Conservation (phyloP, 2,797 vertebrate genomes). For the Mormyrops attenuatus region DNA sequence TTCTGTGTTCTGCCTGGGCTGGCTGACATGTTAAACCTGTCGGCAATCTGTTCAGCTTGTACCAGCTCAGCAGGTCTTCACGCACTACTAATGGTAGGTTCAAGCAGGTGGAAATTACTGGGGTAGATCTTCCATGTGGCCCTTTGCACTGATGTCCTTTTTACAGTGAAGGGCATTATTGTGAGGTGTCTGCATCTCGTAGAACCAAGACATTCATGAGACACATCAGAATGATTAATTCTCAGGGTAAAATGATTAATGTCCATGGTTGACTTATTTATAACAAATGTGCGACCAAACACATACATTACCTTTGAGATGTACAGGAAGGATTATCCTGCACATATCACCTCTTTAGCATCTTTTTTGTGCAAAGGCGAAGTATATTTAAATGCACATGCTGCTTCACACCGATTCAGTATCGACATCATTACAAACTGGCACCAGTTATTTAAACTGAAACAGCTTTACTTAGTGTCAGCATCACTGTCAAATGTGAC, state of each 20-base stretch:
- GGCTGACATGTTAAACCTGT: conserved; percentile 10
- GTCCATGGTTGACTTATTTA: background rate
- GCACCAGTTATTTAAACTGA: background rate
- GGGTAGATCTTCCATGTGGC: conserved; percentile 6
- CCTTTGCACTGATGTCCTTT: conserved; percentile 17
- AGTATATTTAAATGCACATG: background rate
- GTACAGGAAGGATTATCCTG: background rate
- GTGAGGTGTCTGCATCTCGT: background rate
- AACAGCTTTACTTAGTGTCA: conserved; percentile 6
- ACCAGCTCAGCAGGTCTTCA: background rate
- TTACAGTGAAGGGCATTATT: background rate
- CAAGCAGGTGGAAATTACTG: conserved; percentile 21
- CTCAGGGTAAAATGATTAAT: background rate
- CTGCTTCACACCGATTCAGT: background rate
- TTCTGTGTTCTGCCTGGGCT: conserved; percentile 21
- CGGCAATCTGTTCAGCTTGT: conserved; percentile 25
- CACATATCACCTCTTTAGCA: background rate
- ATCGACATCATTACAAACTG: conserved; percentile 5
- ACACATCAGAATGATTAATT: background rate
- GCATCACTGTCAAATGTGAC: conserved; percentile 10
- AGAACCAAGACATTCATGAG: background rate
- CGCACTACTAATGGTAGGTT: conserved; percentile 16
- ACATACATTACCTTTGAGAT: background rate
- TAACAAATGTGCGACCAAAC: background rate
- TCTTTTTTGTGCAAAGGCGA: background rate